phyloP scores from a whole-genome alignment of 2,113 vertebrate species.

The Nesoenas mayeri region DNA sequence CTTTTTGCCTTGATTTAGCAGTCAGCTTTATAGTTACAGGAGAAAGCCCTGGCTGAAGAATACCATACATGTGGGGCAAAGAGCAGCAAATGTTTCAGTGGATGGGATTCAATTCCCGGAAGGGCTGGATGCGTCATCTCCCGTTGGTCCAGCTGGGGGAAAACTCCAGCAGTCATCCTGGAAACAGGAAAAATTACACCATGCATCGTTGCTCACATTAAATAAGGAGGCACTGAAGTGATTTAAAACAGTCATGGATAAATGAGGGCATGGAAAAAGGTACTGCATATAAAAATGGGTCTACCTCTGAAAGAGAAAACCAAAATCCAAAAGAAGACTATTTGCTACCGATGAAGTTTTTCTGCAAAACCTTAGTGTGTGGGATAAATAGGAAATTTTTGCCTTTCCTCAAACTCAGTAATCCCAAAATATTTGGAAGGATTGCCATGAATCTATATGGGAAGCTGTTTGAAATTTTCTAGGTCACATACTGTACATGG shows the following conservation, averaged over 20 bases:
- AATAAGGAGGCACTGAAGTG: not conserved
- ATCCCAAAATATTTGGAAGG: not conserved
- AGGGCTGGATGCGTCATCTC: not conserved
- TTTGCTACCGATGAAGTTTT: not conserved
- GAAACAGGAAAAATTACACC: not conserved
- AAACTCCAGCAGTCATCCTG: not conserved
- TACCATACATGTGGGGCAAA: not conserved
- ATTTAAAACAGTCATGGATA: not conserved
- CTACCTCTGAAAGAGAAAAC: not conserved
- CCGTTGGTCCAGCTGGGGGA: not conserved
- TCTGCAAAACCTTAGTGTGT: not conserved
- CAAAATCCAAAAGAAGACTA: not conserved
- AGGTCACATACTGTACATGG: not conserved
- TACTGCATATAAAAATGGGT: not conserved
- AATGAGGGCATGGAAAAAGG: not conserved
- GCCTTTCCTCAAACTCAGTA: not conserved
- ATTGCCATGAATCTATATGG: not conserved
- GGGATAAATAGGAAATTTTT: not conserved
- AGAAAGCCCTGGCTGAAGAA: not conserved
- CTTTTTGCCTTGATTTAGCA: not conserved
- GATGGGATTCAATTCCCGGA: not conserved
- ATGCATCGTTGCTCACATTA: not conserved
- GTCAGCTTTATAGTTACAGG: not conserved
- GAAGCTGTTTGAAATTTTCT: not conserved
- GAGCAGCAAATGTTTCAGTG: accelerated